Evolutionary conservation across 2,888 invertebrate species (phyloP).

Genomic region (Carterocephalus palaemon): DNA sequence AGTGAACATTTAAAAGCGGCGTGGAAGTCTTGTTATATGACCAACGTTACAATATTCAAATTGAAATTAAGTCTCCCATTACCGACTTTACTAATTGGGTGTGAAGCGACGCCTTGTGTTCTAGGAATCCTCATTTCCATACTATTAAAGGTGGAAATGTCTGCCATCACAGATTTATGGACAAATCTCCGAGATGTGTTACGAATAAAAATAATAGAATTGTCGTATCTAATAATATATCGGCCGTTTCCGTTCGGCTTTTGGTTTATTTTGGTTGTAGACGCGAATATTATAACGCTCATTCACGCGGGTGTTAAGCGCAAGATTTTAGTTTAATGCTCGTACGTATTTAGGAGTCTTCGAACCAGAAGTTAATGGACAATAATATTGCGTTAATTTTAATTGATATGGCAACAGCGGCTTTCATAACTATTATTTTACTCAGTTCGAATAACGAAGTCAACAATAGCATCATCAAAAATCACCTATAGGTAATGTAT

Average conservation of each 20-base stretch:
- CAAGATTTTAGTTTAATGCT: conserved; percentile 51
- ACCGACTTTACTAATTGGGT: conserved; percentile 56
- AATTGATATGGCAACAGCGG: conserved; percentile 39
- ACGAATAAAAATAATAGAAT: conserved; percentile 80
- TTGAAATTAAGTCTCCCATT: conserved; percentile 48
- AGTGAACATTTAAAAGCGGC: conserved; percentile 17
- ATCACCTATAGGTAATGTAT: too few species aligned
- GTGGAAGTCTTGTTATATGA: conserved; percentile 28
- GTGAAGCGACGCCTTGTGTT: conserved; percentile 50
- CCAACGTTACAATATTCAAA: conserved; percentile 35
- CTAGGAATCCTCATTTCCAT: conserved; percentile 55
- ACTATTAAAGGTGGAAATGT: conserved; percentile 51
- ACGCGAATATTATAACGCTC: conserved; percentile 74
- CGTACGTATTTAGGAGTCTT: conserved; percentile 29
- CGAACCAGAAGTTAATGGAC: conserved; percentile 51
- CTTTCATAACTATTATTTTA: background rate
- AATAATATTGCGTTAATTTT: conserved; percentile 50
- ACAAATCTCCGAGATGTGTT: conserved; percentile 73
- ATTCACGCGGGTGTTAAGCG: conserved; percentile 48
- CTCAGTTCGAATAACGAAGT: too few species aligned
- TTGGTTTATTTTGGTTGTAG: conserved; percentile 73
- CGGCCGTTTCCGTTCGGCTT: conserved; percentile 74
- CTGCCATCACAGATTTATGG: conserved; percentile 67
- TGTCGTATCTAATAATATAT: conserved; percentile 77
- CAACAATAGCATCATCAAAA: too few species aligned